A percentile compares a stretch with the other conserved stretches of the same genome.
Conservation (phyloP, 2,888 invertebrate species). For the Carcina quercana region DNA sequence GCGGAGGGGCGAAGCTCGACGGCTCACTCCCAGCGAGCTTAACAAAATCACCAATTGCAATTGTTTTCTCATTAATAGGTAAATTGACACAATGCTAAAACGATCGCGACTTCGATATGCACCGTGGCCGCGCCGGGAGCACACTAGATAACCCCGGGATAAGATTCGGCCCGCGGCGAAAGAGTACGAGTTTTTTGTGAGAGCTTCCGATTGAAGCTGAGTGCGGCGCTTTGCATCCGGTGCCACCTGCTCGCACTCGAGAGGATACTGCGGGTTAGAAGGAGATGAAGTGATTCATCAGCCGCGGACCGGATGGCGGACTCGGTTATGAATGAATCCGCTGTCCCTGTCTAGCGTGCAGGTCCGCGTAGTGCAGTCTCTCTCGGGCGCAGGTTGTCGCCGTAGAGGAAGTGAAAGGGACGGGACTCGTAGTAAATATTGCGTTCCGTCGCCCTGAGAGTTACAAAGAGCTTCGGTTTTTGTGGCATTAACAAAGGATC, state of each 20-base stretch:
- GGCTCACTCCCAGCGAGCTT: slow-evolving; percentile 66
- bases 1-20: slow-evolving; percentile 61
- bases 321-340: slow-evolving; percentile 72
- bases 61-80: slow-evolving; percentile 49
- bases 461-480: slow-evolving; percentile 56
- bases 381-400: slow-evolving; percentile 62
- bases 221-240: slow-evolving; percentile 59
- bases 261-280: slow-evolving; percentile 60
- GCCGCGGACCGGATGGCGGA: slow-evolving; percentile 70
- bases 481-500: slow-evolving; percentile 45
- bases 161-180: slow-evolving; percentile 31
- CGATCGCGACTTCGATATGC: slow-evolving; percentile 20
- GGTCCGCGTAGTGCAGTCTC: slow-evolving; percentile 41
- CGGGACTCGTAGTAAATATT: slow-evolving; percentile 72
- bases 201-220: slow-evolving; percentile 61
- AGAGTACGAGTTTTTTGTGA: slow-evolving; percentile 43
- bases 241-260: slow-evolving; percentile 69
- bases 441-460: slow-evolving; percentile 57
- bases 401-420: slow-evolving; percentile 73
- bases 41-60: slow-evolving; percentile 65
- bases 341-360: slow-evolving; percentile 46
- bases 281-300: slow-evolving; percentile 68
- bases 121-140: slow-evolving; percentile 18
- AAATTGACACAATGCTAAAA: slow-evolving; percentile 31
- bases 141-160: slow-evolving; percentile 23